Percentiles rank a stretch among this genome's conserved stretches.
These are phyloP conservation scores for Podarcis cretensis DNA, from an alignment of 2,113 vertebrate species.

Conservation along the genomic window DNA sequence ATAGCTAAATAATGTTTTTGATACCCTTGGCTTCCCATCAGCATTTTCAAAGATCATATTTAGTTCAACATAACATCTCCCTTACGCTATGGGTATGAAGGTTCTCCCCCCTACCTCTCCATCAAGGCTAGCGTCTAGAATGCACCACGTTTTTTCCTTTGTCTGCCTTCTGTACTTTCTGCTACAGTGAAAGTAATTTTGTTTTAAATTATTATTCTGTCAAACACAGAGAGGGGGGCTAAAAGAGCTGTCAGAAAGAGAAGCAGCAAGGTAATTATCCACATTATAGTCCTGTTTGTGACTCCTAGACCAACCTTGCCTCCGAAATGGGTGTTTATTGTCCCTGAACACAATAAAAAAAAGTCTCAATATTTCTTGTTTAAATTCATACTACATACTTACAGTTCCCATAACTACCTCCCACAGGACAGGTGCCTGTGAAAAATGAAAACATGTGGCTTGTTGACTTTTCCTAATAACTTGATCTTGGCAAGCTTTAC, in stretches of 20 bases:
- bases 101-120: background rate
- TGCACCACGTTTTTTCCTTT: background rate
- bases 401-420: background rate
- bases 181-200: background rate
- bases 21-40: background rate
- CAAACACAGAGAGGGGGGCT: background rate
- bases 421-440: background rate
- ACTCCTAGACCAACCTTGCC: background rate
- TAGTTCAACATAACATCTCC: background rate
- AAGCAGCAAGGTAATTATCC: background rate
- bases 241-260: background rate
- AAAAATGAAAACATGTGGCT: background rate
- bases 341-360: background rate
- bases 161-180: background rate
- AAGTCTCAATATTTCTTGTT: background rate
- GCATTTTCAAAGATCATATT: background rate
- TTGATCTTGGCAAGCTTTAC: background rate
- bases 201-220: background rate
- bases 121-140: conserved; percentile 7
- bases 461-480: background rate
- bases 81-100: background rate
- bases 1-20: background rate
- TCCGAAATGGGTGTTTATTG: background rate
- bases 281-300: rapidly evolving
- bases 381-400: background rate